Evolutionary conservation across 2,113 vertebrate species (phyloP).

Genomic region (Cyprinus carpio): DNA sequence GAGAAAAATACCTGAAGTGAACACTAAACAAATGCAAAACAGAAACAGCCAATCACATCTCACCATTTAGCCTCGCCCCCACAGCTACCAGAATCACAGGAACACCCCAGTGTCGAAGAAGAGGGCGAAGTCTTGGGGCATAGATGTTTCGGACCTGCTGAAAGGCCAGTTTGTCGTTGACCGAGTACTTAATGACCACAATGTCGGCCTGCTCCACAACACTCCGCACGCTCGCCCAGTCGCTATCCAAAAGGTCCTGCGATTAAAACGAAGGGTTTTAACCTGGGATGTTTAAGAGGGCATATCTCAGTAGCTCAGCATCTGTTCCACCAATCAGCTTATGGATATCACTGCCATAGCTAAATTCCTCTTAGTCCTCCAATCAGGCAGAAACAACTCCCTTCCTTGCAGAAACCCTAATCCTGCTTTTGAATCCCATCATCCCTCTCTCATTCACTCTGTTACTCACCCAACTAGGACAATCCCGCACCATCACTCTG

Average conservation of each 20-base stretch:
- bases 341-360: neutral
- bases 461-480: conserved; percentile 87
- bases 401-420: conserved; percentile 11
- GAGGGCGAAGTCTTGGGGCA: conserved; percentile 88
- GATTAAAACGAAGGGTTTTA: conserved; percentile 17
- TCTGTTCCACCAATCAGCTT: conserved; percentile 4
- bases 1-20: conserved; percentile 9
- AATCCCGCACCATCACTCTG: conserved; percentile 86
- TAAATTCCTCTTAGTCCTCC: neutral
- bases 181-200: conserved; percentile 93
- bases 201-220: conserved; percentile 91
- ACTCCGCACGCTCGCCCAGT: conserved; percentile 88
- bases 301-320: neutral
- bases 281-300: neutral
- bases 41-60: conserved; percentile 58
- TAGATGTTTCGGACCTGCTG: conserved; percentile 90
- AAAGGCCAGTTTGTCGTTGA: conserved; percentile 92
- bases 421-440: conserved; percentile 31
- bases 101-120: conserved; percentile 82
- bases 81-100: conserved; percentile 92
- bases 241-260: conserved; percentile 91
- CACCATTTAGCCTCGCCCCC: conserved; percentile 89
- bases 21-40: neutral
- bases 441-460: neutral
- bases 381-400: neutral